Base-by-base conservation (phyloP, 2,888 invertebrate species). In the Meta bourneti region DNA sequence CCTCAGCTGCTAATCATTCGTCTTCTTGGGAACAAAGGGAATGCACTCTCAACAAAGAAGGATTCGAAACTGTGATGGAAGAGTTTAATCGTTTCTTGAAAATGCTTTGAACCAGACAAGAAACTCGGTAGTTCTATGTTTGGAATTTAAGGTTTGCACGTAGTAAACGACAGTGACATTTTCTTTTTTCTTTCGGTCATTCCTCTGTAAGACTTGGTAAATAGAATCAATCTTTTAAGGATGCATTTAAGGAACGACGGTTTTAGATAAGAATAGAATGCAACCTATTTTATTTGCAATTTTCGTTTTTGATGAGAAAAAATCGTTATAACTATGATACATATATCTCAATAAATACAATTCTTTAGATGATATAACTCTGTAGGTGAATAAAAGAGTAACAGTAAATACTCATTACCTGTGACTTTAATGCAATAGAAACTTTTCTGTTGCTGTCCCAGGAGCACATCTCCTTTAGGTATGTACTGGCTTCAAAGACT, bases 1-100 rank as follows among this genome's bases (percentile, higher is more conserved):
- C 13, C 79, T 52, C 79, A 79, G 54, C 79, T 79, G 79, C 7
- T 34, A 16, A 52, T 61, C 79, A 34, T 79, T 79, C 34, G 16
- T 79, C 79, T 79, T 79, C 11, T n/a, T 9, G 49, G 34, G 48
- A 75, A 75, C 16, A 49, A 75, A 49, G 34, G 75, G 49, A 9
- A 75, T 7, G 16, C 61, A 61, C 1, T 34, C 4, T 4, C 34
- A 34, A 34, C 34, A 34, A 34, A 34, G 16, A 61, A 61, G 61
- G 61, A 16, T 61, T 61, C 61, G 13, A 16, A 61, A 61, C 9
- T 61, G 11, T 61, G 61, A 61, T 61, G 34, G 8, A 61, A 5
- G 61, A 61, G 13, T 61, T 34, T 34, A 16, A 16, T 61, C 61
- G 61, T 16, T 5, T 61, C 61, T 11, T 61, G 11, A 61, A 61